Conservation (phyloP, 1,140 invertebrate genomes). For the Heterodera schachtii region DNA sequence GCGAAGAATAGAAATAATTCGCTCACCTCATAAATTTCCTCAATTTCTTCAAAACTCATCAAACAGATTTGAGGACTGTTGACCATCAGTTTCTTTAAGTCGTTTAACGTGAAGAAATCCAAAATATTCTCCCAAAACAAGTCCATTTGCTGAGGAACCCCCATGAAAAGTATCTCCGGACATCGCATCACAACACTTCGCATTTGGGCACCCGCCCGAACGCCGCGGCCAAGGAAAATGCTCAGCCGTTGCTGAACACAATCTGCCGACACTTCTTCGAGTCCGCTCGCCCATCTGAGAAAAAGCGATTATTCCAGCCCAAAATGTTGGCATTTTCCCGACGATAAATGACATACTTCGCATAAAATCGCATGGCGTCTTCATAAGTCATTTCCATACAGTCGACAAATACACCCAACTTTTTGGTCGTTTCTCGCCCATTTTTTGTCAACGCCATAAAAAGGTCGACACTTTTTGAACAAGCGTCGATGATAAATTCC, state of each 20-base stretch:
- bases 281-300: constrained; percentile 1
- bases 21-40: constrained; percentile 44
- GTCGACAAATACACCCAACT: constrained; percentile 31
- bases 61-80: constrained; percentile 52
- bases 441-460: constrained; percentile 38
- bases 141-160: constrained; percentile 41
- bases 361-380: constrained; percentile 38
- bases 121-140: constrained; percentile 9
- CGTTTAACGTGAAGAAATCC: constrained; percentile 1
- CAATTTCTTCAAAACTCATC: constrained; percentile 46
- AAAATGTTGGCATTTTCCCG: background rate
- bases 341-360: constrained; percentile 26
- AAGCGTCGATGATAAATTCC: constrained; percentile 42
- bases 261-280: constrained; percentile 16
- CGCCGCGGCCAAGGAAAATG: constrained; percentile 39
- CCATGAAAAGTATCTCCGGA: constrained; percentile 50
- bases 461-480: background rate
- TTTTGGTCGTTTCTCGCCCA: constrained; percentile 27
- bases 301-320: background rate
- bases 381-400: constrained; percentile 34
- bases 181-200: constrained; percentile 42
- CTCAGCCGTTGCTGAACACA: constrained; percentile 25
- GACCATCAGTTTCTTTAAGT: constrained; percentile 32
- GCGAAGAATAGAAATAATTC: background rate
- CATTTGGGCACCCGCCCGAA: constrained; percentile 31